Percentiles rank a stretch among this genome's conserved stretches.
These are phyloP conservation scores for Silurus meridionalis DNA, from an alignment of 2,113 vertebrate species.

Conservation along the genomic window DNA sequence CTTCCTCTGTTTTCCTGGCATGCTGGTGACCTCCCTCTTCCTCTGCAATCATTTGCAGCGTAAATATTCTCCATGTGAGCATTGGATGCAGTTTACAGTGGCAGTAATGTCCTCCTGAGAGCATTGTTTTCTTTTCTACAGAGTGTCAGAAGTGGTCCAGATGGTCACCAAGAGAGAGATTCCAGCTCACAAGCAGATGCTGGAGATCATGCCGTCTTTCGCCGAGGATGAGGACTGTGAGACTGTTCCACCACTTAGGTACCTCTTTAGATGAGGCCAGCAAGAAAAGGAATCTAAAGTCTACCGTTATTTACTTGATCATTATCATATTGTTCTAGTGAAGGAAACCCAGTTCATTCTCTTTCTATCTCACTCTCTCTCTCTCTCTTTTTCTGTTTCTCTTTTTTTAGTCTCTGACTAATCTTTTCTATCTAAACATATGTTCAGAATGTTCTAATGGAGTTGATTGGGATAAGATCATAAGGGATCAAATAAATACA, in stretches of 20 bases:
- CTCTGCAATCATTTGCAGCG: constrained; percentile 26
- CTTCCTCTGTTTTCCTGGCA: constrained; percentile 18
- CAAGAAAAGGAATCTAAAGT: not conserved
- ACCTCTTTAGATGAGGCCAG: constrained; percentile 60
- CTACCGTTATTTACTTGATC: not conserved
- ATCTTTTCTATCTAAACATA: too few relatives aligned
- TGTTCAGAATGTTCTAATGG: too few relatives aligned
- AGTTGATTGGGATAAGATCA: too few relatives aligned
- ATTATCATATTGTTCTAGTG: not conserved
- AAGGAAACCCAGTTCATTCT: not conserved
- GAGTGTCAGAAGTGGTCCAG: constrained; percentile 72
- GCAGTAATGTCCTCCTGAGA: not conserved
- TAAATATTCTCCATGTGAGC: constrained; percentile 2
- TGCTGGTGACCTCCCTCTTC: constrained; percentile 26
- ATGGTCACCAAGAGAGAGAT: constrained; percentile 56
- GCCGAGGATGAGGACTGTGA: constrained; percentile 69
- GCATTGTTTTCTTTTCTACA: constrained; percentile 47
- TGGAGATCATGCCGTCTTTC: constrained; percentile 76
- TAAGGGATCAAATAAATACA: too few relatives aligned
- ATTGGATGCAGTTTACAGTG: not conserved
- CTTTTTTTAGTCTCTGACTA: not conserved
- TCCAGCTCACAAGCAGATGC: constrained; percentile 58
- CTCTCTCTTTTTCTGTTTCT: not conserved
- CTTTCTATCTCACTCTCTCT: not conserved
- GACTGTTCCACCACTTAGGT: constrained; percentile 62